Evolutionary conservation across 2,797 vertebrate genomes (phyloP).

Genomic region (Strix occidentalis): DNA sequence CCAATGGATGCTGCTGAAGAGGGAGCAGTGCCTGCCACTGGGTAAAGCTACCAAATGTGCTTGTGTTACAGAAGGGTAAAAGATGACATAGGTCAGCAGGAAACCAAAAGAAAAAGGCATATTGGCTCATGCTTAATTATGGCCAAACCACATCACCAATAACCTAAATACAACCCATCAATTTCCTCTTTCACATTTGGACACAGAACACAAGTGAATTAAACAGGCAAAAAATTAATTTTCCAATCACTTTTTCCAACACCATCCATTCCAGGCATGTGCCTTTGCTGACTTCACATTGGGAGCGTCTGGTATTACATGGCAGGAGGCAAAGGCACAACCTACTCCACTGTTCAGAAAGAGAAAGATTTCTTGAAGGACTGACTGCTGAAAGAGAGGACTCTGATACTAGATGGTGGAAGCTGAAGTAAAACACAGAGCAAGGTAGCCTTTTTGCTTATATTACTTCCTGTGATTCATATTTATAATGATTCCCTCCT

Average conservation of each 20-base stretch:
- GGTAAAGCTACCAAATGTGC: fast-evolving
- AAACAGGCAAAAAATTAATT: not conserved
- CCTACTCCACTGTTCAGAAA: not conserved
- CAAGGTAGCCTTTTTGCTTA: not conserved
- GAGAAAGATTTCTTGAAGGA: not conserved
- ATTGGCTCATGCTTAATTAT: not conserved
- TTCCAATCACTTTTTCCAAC: not conserved
- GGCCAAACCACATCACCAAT: not conserved
- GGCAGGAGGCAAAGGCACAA: not conserved
- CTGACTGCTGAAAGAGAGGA: not conserved
- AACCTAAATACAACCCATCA: not conserved
- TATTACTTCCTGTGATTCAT: slow-evolving; percentile 2
- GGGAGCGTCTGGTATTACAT: not conserved
- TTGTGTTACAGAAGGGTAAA: not conserved
- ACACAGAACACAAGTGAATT: not conserved
- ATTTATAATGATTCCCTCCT: slow-evolving; percentile 25
- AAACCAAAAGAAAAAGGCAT: not conserved
- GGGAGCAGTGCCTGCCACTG: fast-evolving
- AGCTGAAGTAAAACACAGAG: not conserved
- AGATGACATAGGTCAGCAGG: not conserved
- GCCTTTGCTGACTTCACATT: not conserved
- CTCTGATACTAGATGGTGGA: not conserved
- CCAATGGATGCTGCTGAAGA: not conserved
- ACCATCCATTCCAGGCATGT: not conserved
- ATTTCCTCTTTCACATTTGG: not conserved